Base-by-base conservation (phyloP, 2,797 vertebrate species). In the Melanotaenia nigrans region DNA sequence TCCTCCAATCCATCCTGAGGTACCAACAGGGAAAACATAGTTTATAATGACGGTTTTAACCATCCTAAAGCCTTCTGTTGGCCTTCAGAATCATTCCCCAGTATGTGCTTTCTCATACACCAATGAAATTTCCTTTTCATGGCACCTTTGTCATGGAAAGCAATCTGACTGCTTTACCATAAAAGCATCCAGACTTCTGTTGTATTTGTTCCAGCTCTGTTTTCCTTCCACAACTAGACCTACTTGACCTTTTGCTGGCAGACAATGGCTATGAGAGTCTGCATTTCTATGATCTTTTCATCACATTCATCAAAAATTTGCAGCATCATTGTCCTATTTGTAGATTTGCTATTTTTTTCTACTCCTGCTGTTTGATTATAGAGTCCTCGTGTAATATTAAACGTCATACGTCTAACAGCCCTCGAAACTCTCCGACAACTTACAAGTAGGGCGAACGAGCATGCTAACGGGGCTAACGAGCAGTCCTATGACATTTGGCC, bases 241-340 rank as follows among this genome's bases (percentile, higher is more conserved):
- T 72, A 77, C 82, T 87, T 90, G 85, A 92, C 83, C 90, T 88
- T 78, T 84, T 59, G 81, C 80, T 78, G 75, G 60, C 61, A 78
- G 87, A 85, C 77, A 82, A 83, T 77, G 63, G 69, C 78, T 70
- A 71, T 73, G 68, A 65, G 76, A 64, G 51, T 35, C 45, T 71
- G 60, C 62, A 64, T 82, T 49, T 61, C 60, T 60, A 38, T 76
- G 61, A 73, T 85, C 81, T 62, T 62, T 79, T 68, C 35, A 25
- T 24, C 60, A 8, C 73, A 76, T 84, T 75, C 68, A 77, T 78
- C 47, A 18, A 69, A 33, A 82, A 77, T 49, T 45, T 71, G 61
- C 12, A 33, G 56, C 42, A 63, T 35, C 28, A 14, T 32, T 22
- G 28, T 24, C 20, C 1, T 49, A 22, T 22, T 8, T 49, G n/a